Base-by-base conservation (phyloP, 2,797 vertebrate species). In the Pangasius macronema region DNA sequence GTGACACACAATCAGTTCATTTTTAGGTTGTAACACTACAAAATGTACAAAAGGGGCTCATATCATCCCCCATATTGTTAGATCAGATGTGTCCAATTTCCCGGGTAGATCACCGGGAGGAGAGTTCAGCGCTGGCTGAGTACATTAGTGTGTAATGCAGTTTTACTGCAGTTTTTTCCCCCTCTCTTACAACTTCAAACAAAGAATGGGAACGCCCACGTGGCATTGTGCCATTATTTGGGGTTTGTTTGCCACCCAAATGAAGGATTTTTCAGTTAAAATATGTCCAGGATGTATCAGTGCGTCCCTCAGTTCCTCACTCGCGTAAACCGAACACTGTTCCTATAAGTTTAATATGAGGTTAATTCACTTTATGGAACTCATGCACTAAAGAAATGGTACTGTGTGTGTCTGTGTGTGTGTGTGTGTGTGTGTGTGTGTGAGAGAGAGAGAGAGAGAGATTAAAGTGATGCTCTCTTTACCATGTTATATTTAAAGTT, bases 61-160 rank as follows among this genome's bases (percentile, higher is more conserved):
- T 67, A 59, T 61, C 9, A 59, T 80, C n/a, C 4, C 0, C 51
- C 4, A n/a, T 77, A 30, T 53, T 9, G 6, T 3, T 53, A 20
- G 36, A 9, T 9, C 80, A 46, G 59, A 36, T 46, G 57, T 82
- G 80, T 82, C 79, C 24, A 27, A 14, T 13, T 59, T 4, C 18
- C 3, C 6, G 22, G 49, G 2, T 22, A 59, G 53, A 18, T 46
- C 3, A 30, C 36, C 20, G 80, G 59, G 39, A 46, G 59, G 39
- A 63, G 20, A 68, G 30, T 4, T 24, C 14, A 9, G 55, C 4
- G 13, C 81, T 39, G 49, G 30, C 59, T 70, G 82, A 84, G 49
- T 27, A 55, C 51, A 42, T 84, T 16, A 55, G 65, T 55, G 20
- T 72, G 82, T 36, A 70, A 84, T 84, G 82, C 22, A 1, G 82